A percentile compares a stretch with the other conserved stretches of the same genome.
phyloP scores from a whole-genome alignment of 2,797 vertebrate species.

The Hyperoplus immaculatus region DNA sequence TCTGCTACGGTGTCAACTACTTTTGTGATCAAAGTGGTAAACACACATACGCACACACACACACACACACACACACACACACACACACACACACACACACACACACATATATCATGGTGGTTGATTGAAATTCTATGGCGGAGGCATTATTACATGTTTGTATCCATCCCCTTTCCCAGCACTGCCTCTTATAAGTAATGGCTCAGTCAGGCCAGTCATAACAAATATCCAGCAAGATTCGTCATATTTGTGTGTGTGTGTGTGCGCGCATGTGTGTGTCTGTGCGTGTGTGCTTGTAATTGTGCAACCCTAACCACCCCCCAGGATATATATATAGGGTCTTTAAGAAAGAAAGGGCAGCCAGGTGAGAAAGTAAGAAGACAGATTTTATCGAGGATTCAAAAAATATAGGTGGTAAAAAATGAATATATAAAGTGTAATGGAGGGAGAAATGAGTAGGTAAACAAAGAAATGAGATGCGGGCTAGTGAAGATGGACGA shows the following conservation, averaged over 20 bases:
- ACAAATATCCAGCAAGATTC: constrained; percentile 85
- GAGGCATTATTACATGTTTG: constrained; percentile 83
- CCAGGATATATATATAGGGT: constrained; percentile 62
- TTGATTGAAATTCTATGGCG: constrained; percentile 86
- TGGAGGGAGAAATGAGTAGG: constrained; percentile 12
- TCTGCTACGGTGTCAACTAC: constrained; percentile 69
- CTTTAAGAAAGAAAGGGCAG: constrained; percentile 57
- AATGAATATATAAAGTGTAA: constrained; percentile 20
- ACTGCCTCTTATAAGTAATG: constrained; percentile 86
- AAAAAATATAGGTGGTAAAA: constrained; percentile 11
- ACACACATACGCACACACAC: constrained; percentile 25
- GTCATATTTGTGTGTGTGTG: constrained; percentile 80
- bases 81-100: constrained; percentile 34
- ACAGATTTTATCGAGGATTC: constrained; percentile 2
- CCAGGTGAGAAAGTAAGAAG: constrained; percentile 56
- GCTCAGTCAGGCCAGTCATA: constrained; percentile 86
- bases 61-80: constrained; percentile 31
- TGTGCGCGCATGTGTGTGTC: constrained; percentile 31
- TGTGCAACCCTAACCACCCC: constrained; percentile 47
- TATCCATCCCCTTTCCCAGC: constrained; percentile 83
- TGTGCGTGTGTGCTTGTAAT: constrained; percentile 38
- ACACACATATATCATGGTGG: constrained; percentile 46
- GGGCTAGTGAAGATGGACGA: too few species aligned
- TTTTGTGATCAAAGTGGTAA: constrained; percentile 56
- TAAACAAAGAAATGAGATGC: constrained; percentile 33